A percentile compares a stretch with the other conserved stretches of the same genome.
phyloP scores from a whole-genome alignment of 2,888 invertebrate genomes.

The Germaria angustata region DNA sequence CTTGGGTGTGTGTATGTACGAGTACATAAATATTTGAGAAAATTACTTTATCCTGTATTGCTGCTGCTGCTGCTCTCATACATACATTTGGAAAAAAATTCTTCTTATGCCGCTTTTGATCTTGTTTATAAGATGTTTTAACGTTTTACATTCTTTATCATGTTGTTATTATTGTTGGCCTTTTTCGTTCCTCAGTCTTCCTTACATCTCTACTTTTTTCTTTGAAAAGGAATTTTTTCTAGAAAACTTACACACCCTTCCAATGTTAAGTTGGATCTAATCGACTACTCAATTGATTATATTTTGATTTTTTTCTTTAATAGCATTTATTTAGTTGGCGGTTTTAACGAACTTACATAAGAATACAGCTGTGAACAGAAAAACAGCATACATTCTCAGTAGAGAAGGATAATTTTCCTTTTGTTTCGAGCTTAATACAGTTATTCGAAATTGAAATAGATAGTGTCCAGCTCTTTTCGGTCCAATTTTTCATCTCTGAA shows the following conservation, averaged over 20 bases:
- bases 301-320: slow-evolving; percentile 14
- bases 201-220: slow-evolving; percentile 31
- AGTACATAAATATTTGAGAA: slow-evolving; percentile 56
- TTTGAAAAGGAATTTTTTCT: background rate
- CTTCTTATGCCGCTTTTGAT: slow-evolving; percentile 64
- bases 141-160: slow-evolving; percentile 57
- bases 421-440: no score
- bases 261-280: background rate
- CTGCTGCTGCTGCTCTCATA: background rate
- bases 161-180: slow-evolving; percentile 48
- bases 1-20: background rate
- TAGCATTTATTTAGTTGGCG: slow-evolving; percentile 17
- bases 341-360: slow-evolving; percentile 1
- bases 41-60: slow-evolving; percentile 66
- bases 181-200: slow-evolving; percentile 10
- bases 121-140: slow-evolving; percentile 63
- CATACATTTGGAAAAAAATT: slow-evolving; percentile 38
- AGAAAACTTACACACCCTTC: slow-evolving; percentile 45
- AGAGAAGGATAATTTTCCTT: no score
- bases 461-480: no score
- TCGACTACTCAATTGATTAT: slow-evolving; percentile 52
- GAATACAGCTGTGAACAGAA: background rate
- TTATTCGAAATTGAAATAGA: no score
- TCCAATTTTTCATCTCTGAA: no score
- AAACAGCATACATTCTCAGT: background rate